These are phyloP conservation scores for Saccopteryx bilineata DNA, from an alignment of 2,113 vertebrate genomes.

Conservation along the genomic window DNA sequence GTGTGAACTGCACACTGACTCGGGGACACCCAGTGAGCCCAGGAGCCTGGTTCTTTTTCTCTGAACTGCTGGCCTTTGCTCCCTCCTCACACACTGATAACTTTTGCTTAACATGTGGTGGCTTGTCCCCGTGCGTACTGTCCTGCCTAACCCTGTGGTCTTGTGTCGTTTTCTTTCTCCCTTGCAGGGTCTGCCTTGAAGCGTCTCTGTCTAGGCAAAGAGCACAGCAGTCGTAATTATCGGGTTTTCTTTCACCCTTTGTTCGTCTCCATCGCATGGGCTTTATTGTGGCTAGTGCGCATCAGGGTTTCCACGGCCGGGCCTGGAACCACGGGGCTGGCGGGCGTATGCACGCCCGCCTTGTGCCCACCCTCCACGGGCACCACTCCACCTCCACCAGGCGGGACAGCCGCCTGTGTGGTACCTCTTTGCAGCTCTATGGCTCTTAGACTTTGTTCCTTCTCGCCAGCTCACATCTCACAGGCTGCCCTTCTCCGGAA, in stretches of 20 bases:
- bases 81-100: constrained; percentile 89
- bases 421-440: constrained; percentile 60
- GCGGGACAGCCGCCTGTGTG: constrained; percentile 54
- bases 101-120: constrained; percentile 93
- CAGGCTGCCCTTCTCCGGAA: constrained; percentile 71
- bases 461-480: constrained; percentile 62
- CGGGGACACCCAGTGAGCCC: constrained; percentile 85
- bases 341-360: background rate
- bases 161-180: constrained; percentile 95
- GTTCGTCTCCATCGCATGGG: constrained; percentile 91
- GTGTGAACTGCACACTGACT: constrained; percentile 86
- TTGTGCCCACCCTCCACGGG: background rate
- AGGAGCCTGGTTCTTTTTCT: constrained; percentile 79
- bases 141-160: constrained; percentile 97
- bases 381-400: constrained; percentile 5
- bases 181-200: constrained; percentile 99
- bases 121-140: constrained; percentile 91
- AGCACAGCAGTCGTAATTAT: constrained; percentile 99
- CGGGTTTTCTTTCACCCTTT: constrained; percentile 87
- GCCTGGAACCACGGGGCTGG: background rate
- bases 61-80: constrained; percentile 89
- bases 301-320: background rate
- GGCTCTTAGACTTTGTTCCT: constrained; percentile 79
- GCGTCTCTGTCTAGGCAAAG: constrained; percentile 99
- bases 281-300: constrained; percentile 85